phyloP scores from a whole-genome alignment of 2,797 vertebrate genomes.

The Oceanodroma leucorhoa region DNA sequence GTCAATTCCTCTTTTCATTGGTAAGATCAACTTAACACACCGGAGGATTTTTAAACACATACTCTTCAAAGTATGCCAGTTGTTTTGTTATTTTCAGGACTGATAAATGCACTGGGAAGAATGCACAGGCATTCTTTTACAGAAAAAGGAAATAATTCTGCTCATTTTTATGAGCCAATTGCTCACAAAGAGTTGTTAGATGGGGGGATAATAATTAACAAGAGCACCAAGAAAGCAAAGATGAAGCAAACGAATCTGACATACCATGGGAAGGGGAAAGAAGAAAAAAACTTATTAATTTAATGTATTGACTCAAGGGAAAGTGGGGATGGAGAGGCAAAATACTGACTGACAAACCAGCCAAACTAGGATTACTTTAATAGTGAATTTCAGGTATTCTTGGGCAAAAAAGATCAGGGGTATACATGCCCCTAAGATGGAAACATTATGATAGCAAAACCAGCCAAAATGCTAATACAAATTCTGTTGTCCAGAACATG shows the following conservation, averaged over 20 bases:
- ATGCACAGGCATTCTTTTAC: neutral
- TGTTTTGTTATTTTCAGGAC: neutral
- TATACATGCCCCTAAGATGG: neutral
- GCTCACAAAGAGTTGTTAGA: neutral
- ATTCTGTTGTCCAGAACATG: neutral
- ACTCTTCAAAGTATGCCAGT: neutral
- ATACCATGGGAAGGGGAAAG: neutral
- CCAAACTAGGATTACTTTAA: neutral
- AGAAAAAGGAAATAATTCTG: neutral
- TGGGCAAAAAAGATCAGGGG: neutral
- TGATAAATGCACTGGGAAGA: neutral
- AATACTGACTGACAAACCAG: neutral
- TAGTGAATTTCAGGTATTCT: neutral
- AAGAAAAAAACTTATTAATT: neutral
- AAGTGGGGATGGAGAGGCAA: neutral
- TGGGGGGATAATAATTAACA: neutral
- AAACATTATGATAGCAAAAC: neutral
- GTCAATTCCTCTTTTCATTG: neutral
- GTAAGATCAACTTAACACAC: neutral
- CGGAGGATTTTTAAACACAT: neutral
- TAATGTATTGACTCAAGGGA: neutral
- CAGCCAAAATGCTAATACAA: neutral
- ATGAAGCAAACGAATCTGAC: neutral
- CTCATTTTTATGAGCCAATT: neutral
- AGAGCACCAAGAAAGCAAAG: neutral